Conservation (phyloP, 2,113 vertebrate genomes). For the Halichoerus grypus region DNA sequence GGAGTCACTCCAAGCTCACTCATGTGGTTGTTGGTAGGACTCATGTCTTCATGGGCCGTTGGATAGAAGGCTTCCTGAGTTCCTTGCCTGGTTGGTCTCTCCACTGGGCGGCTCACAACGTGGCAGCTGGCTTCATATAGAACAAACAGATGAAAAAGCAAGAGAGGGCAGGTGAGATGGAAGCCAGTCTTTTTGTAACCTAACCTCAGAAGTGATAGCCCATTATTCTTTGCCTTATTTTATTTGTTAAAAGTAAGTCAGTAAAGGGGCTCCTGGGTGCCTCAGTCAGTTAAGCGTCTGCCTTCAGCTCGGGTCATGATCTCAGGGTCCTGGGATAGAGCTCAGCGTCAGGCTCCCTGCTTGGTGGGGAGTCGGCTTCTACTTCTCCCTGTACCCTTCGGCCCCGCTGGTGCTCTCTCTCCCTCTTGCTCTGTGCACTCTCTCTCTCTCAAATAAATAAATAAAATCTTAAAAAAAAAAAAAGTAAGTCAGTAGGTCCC, state of each 20-base stretch:
- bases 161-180: background rate
- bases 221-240: background rate
- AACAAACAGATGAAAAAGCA: background rate
- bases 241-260: background rate
- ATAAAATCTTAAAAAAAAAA: too few relatives aligned
- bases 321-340: too few relatives aligned
- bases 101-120: background rate
- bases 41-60: background rate
- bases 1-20: background rate
- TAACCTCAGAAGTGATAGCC: background rate
- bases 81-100: background rate
- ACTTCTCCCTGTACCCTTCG: too few relatives aligned
- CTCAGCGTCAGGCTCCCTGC: too few relatives aligned
- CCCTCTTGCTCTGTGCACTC: too few relatives aligned
- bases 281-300: too few relatives aligned
- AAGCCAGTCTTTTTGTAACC: background rate
- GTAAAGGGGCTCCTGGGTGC: background rate
- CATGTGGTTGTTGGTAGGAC: background rate
- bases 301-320: too few relatives aligned
- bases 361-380: too few relatives aligned
- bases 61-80: background rate
- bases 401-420: too few relatives aligned
- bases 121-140: background rate
- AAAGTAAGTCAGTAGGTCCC: background rate
- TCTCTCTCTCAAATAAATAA: too few relatives aligned